phyloP scores from a whole-genome alignment of 1,140 invertebrate species.

The Leptonema lineaticorne region DNA sequence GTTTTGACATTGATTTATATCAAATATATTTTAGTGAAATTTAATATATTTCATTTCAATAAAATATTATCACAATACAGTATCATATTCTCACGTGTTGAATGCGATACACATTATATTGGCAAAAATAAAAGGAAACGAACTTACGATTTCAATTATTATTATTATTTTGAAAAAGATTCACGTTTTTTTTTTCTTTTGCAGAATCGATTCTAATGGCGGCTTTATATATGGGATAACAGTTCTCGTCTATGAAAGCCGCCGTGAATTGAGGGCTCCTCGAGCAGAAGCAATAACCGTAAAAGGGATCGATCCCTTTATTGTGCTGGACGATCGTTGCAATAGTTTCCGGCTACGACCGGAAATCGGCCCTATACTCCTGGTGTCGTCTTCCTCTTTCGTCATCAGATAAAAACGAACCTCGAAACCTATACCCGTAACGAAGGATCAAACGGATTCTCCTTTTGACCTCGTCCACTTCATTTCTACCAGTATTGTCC shows the following conservation, averaged over 20 bases:
- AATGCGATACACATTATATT: no score
- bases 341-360: background rate
- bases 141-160: no score
- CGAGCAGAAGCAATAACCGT: background rate
- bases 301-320: slow-evolving; percentile 13
- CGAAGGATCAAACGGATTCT: slow-evolving; percentile 14
- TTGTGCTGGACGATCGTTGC: background rate
- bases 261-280: background rate
- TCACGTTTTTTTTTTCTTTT: background rate
- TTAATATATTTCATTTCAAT: no score
- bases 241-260: no score
- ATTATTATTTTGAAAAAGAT: background rate
- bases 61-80: no score
- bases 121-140: no score
- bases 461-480: background rate
- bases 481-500: background rate
- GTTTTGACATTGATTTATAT: no score
- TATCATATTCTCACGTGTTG: no score
- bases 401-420: background rate
- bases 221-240: background rate
- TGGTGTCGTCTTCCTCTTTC: no score
- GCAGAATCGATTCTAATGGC: background rate
- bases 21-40: no score
- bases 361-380: no score
- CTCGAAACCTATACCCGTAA: slow-evolving; percentile 7